These are phyloP conservation scores for Plutella xylostella DNA, from an alignment of 2,888 invertebrate species.

Conservation along the genomic window DNA sequence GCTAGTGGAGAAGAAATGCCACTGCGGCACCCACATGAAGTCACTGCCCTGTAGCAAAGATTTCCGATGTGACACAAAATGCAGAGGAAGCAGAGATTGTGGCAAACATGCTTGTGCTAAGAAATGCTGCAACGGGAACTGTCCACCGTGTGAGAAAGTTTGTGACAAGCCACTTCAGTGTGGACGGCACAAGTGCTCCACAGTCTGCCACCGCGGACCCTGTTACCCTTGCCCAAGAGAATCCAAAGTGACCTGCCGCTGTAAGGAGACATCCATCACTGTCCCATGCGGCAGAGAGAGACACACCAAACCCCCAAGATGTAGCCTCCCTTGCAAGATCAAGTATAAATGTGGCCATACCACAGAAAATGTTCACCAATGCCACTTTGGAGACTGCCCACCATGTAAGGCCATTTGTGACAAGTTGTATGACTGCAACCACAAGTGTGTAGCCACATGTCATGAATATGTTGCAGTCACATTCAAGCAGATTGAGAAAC, in stretches of 20 bases:
- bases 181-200: constrained; percentile 87
- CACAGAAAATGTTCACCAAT: constrained; percentile 77
- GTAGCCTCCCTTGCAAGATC: constrained; percentile 78
- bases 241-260: constrained; percentile 80
- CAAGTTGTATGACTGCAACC: constrained; percentile 71
- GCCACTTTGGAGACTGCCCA: constrained; percentile 88
- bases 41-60: constrained; percentile 89
- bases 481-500: constrained; percentile 67
- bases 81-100: constrained; percentile 83
- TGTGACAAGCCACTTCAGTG: constrained; percentile 88
- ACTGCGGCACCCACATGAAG: constrained; percentile 82
- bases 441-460: constrained; percentile 78
- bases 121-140: constrained; percentile 90
- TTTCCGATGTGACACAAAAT: constrained; percentile 90
- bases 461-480: constrained; percentile 80
- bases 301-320: constrained; percentile 82
- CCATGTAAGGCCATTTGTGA: constrained; percentile 83
- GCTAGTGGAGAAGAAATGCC: constrained; percentile 81
- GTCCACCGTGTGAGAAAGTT: constrained; percentile 84
- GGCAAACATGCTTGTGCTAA: constrained; percentile 89
- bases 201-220: constrained; percentile 83
- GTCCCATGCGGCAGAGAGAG: constrained; percentile 90
- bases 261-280: constrained; percentile 80
- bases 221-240: constrained; percentile 87
- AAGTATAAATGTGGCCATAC: constrained; percentile 89